Conservation (phyloP, 2,113 vertebrate genomes). For the Bufo bufo region DNA sequence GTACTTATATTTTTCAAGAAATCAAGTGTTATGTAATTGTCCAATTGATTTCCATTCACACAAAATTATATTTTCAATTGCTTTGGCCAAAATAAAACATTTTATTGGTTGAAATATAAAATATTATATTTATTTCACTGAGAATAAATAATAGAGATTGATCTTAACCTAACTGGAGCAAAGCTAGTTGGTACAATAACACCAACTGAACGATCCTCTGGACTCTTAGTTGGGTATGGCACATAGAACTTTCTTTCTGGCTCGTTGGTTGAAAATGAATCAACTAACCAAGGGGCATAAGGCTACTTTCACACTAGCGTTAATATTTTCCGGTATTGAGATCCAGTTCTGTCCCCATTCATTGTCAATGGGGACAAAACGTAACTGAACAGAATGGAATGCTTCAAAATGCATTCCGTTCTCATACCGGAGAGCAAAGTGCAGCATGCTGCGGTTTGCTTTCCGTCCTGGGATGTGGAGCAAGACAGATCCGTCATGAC, state of each 20-base stretch:
- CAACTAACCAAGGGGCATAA: background rate
- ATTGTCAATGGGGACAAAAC: too few species aligned
- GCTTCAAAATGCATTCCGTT: too few species aligned
- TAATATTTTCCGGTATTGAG: too few species aligned
- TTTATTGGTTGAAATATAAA: background rate
- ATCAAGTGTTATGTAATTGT: background rate
- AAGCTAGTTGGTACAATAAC: background rate
- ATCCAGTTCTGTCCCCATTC: too few species aligned
- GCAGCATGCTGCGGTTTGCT: too few species aligned
- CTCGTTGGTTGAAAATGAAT: background rate
- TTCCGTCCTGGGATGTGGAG: too few species aligned
- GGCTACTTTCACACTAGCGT: too few species aligned
- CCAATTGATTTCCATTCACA: background rate
- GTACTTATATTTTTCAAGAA: background rate
- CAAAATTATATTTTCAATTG: background rate
- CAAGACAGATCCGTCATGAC: too few species aligned
- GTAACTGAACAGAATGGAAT: too few species aligned
- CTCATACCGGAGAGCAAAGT: too few species aligned
- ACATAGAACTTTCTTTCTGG: background rate
- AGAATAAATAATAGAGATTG: background rate
- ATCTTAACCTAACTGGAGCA: background rate
- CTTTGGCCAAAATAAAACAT: slow-evolving; percentile 3
- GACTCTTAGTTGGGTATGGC: too few species aligned
- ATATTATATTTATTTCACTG: background rate
- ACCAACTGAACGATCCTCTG: background rate